Percentiles rank a stretch among this genome's conserved stretches.
phyloP scores from a whole-genome alignment of 2,888 invertebrate species.

The Megamerina dolium region DNA sequence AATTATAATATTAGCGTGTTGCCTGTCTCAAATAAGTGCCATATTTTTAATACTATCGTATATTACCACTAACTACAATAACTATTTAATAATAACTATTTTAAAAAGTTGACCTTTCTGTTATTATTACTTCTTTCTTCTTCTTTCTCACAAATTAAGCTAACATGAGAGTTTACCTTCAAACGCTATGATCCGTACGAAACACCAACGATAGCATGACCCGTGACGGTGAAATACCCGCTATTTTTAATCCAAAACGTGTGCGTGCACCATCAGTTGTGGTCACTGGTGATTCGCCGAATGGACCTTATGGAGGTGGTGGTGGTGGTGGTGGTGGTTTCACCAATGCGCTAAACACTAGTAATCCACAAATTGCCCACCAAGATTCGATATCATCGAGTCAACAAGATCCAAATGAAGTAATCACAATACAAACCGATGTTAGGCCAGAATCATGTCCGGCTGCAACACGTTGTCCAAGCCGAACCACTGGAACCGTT shows the following conservation, averaged over 20 bases:
- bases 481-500: slow-evolving; percentile 20
- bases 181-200: too few species aligned
- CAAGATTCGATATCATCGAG: slow-evolving; percentile 57
- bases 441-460: slow-evolving; percentile 24
- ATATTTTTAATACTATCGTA: too few species aligned
- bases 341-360: slow-evolving; percentile 50
- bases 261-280: slow-evolving; percentile 65
- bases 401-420: slow-evolving; percentile 56
- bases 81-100: too few species aligned
- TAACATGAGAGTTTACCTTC: too few species aligned
- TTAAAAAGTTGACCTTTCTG: too few species aligned
- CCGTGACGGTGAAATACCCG: slow-evolving; percentile 70
- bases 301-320: slow-evolving; percentile 54
- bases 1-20: too few species aligned
- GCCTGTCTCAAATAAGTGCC: too few species aligned
- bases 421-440: slow-evolving; percentile 42
- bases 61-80: too few species aligned
- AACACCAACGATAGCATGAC: slow-evolving; percentile 54
- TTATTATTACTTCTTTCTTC: too few species aligned
- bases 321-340: slow-evolving; percentile 38
- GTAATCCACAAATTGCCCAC: slow-evolving; percentile 52
- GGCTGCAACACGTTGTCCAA: slow-evolving; percentile 15
- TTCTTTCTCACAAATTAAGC: too few species aligned
- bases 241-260: slow-evolving; percentile 73
- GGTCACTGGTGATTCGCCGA: slow-evolving; percentile 58